A percentile compares a stretch with the other conserved stretches of the same genome.
These are phyloP conservation scores for Drosophila sproati DNA, from an alignment of 1,140 invertebrate species.

Conservation along the genomic window DNA sequence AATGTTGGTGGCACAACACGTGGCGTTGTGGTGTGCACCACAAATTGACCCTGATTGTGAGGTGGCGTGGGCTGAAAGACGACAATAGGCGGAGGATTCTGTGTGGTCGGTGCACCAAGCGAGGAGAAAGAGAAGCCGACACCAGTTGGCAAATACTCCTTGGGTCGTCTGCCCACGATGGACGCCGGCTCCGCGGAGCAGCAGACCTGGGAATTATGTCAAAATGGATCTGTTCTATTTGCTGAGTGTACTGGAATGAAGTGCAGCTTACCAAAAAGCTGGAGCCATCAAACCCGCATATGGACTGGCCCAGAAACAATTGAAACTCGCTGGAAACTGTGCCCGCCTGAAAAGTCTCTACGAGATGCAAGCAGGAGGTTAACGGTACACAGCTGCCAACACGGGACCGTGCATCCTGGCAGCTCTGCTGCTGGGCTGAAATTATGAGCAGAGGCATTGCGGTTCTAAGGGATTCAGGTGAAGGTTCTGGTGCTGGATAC, in stretches of 20 bases:
- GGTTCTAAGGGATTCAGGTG: not conserved
- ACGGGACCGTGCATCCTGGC: constrained; percentile 78
- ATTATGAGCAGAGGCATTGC: constrained; percentile 11
- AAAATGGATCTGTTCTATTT: not conserved
- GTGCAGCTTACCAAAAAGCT: constrained; percentile 83
- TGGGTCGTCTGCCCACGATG: constrained; percentile 46
- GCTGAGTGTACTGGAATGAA: too few species aligned
- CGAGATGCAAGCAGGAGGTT: constrained; percentile 83
- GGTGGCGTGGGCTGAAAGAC: constrained; percentile 70
- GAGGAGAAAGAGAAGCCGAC: constrained; percentile 53
- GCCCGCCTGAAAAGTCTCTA: constrained; percentile 82
- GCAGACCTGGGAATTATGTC: constrained; percentile 45
- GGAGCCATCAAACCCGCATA: constrained; percentile 86
- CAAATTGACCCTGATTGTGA: constrained; percentile 25
- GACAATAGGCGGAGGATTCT: constrained; percentile 7
- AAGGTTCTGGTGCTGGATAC: not conserved
- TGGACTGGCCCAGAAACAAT: constrained; percentile 85
- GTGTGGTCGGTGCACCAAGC: constrained; percentile 29
- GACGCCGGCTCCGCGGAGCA: constrained; percentile 39
- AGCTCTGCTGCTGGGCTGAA: constrained; percentile 72
- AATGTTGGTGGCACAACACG: not conserved
- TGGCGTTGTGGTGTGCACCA: constrained; percentile 10
- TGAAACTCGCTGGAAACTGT: constrained; percentile 58
- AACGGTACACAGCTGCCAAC: constrained; percentile 85
- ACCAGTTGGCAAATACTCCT: constrained; percentile 43